phyloP scores from a whole-genome alignment of 1,140 invertebrate genomes.

The Drosophila suzukii region DNA sequence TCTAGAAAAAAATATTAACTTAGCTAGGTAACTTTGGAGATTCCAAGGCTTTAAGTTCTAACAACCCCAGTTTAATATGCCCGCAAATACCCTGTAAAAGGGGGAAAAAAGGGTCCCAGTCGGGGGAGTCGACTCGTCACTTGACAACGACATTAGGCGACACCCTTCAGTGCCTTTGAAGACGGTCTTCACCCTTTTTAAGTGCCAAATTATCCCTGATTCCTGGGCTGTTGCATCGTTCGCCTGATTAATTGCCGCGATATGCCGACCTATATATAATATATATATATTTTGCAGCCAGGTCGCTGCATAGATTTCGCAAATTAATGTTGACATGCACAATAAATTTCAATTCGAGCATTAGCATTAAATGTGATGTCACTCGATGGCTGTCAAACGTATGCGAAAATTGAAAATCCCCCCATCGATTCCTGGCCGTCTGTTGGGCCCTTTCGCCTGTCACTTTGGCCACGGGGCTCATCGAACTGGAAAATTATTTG shows the following conservation, averaged over 20 bases:
- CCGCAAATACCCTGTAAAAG: background rate
- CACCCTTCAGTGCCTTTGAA: slow-evolving; percentile 57
- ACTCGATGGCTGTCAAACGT: slow-evolving; percentile 67
- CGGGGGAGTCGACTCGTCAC: slow-evolving; percentile 48
- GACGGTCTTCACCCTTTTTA: slow-evolving; percentile 72
- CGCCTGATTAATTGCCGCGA: slow-evolving; percentile 75
- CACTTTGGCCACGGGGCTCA: slow-evolving; percentile 27
- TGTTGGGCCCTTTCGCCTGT: slow-evolving; percentile 15
- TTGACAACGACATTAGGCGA: slow-evolving; percentile 59
- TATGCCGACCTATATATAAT: slow-evolving; percentile 11
- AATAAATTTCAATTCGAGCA: slow-evolving; percentile 78
- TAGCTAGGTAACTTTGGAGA: too few species aligned
- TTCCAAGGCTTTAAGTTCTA: too few species aligned
- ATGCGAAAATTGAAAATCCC: slow-evolving; percentile 64
- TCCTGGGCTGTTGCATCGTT: slow-evolving; percentile 54
- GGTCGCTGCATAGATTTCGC: slow-evolving; percentile 44
- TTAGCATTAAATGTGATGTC: slow-evolving; percentile 71
- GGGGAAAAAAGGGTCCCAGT: slow-evolving; percentile 16
- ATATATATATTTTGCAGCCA: background rate
- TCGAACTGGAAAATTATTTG: slow-evolving; percentile 80
- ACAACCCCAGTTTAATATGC: background rate
- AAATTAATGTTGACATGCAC: slow-evolving; percentile 79
- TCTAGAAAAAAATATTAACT: too few species aligned
- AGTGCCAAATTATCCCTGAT: slow-evolving; percentile 72
- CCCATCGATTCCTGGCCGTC: background rate